Conservation (phyloP, 2,888 invertebrate genomes). For the Saturnia pavonia region DNA sequence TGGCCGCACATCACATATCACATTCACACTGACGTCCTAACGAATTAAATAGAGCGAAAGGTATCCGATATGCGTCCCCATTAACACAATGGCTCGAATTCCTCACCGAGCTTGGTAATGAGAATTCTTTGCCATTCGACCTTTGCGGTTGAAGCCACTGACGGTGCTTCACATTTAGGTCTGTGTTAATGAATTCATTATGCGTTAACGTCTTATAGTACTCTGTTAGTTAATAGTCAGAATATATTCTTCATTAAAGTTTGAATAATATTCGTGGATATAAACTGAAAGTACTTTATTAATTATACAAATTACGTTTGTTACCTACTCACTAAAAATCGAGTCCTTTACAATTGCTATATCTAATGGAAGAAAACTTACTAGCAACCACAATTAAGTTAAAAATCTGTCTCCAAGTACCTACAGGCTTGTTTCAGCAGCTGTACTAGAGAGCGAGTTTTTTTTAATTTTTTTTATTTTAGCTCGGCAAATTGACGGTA, state of each 20-base stretch:
- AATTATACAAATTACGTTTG: background rate
- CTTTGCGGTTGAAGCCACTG: constrained; percentile 7
- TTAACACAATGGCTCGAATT: constrained; percentile 54
- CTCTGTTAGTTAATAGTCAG: background rate
- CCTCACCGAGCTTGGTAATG: constrained; percentile 45
- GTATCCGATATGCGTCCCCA: constrained; percentile 36
- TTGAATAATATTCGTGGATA: background rate
- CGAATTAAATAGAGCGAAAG: constrained; percentile 34
- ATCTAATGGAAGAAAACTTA: too few species aligned
- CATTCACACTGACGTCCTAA: constrained; percentile 22
- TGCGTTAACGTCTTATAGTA: background rate
- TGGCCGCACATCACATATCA: constrained; percentile 28
- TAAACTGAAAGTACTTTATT: background rate
- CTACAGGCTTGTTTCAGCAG: too few species aligned
- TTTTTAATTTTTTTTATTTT: too few species aligned
- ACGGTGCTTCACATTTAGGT: constrained; percentile 8
- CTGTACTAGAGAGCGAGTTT: too few species aligned
- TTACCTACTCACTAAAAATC: background rate
- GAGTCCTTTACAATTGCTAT: too few species aligned
- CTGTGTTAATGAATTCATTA: constrained; percentile 10
- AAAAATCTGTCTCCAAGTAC: too few species aligned
- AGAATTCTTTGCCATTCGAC: constrained; percentile 48
- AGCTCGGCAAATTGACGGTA: too few species aligned
- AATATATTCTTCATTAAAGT: too few species aligned
- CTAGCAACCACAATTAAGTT: too few species aligned